These are phyloP conservation scores for Prunella himalayana DNA, from an alignment of 2,113 vertebrate species.

Conservation along the genomic window DNA sequence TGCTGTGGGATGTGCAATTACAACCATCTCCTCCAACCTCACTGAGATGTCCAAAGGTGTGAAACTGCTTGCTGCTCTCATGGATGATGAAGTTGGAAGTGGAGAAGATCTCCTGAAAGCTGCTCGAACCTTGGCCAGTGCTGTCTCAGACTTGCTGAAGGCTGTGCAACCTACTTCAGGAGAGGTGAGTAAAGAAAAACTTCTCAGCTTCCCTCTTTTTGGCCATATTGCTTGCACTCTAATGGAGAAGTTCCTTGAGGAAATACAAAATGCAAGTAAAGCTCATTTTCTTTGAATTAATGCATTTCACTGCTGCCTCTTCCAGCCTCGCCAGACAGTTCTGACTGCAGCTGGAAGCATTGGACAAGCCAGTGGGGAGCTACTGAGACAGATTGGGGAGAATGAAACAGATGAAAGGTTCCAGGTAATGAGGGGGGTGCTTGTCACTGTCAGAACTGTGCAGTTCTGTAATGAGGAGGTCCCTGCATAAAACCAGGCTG, in stretches of 20 bases:
- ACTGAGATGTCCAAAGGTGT: constrained; percentile 99
- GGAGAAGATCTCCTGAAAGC: constrained; percentile 94
- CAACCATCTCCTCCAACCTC: constrained; percentile 98
- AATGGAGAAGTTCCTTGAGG: not conserved
- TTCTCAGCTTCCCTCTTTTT: not conserved
- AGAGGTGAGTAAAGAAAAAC: constrained; percentile 77
- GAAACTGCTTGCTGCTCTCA: constrained; percentile 91
- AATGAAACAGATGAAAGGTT: constrained; percentile 96
- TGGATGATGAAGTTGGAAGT: constrained; percentile 95
- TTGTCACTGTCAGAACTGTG: not conserved
- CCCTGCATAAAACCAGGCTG: not conserved
- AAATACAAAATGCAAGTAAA: not conserved
- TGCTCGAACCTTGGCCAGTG: constrained; percentile 88
- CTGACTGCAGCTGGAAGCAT: constrained; percentile 96
- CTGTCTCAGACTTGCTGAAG: constrained; percentile 92
- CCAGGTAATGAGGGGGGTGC: constrained; percentile 76
- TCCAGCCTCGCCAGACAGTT: constrained; percentile 94
- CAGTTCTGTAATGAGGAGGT: not conserved
- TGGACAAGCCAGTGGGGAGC: constrained; percentile 94
- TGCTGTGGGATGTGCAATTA: constrained; percentile 96
- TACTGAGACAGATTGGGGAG: constrained; percentile 96
- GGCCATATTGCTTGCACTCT: not conserved
- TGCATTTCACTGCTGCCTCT: not conserved
- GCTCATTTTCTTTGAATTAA: not conserved
- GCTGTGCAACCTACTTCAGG: constrained; percentile 93